Percentiles rank a stretch among this genome's conserved stretches.
Evolutionary conservation across 2,113 vertebrate genomes (phyloP).

Genomic region (Thalassoma bifasciatum): DNA sequence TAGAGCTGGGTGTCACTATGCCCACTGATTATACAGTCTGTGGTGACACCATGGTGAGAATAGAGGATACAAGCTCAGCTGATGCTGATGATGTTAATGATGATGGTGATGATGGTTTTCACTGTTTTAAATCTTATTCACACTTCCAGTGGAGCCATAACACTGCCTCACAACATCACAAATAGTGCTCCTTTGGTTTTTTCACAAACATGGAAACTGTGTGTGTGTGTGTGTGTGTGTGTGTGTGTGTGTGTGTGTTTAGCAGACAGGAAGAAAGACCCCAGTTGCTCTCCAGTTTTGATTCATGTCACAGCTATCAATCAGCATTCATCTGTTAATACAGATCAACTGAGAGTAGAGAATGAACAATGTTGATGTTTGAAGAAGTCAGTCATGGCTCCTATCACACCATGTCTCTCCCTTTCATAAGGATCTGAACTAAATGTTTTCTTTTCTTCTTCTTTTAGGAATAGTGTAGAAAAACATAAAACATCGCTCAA

Average conservation of each 20-base stretch:
- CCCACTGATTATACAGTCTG: no score
- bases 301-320: not conserved
- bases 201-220: no score
- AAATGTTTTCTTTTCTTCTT: no score
- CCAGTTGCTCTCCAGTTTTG: not conserved
- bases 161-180: conserved; percentile 54
- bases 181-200: conserved; percentile 31
- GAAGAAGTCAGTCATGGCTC: no score
- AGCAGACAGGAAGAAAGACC: not conserved
- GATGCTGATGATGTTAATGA: no score
- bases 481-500: no score
- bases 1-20: no score
- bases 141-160: conserved; percentile 51
- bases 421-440: no score
- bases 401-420: no score
- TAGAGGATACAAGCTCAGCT: no score
- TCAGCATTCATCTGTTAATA: not conserved
- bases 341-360: not conserved
- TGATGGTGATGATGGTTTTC: conserved; percentile 30
- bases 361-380: not conserved
- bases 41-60: no score
- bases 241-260: conserved; percentile 9
- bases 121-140: conserved; percentile 54
- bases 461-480: no score
- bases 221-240: conserved; percentile 17